phyloP scores from a whole-genome alignment of 2,113 vertebrate species.

The Azemiops feae region DNA sequence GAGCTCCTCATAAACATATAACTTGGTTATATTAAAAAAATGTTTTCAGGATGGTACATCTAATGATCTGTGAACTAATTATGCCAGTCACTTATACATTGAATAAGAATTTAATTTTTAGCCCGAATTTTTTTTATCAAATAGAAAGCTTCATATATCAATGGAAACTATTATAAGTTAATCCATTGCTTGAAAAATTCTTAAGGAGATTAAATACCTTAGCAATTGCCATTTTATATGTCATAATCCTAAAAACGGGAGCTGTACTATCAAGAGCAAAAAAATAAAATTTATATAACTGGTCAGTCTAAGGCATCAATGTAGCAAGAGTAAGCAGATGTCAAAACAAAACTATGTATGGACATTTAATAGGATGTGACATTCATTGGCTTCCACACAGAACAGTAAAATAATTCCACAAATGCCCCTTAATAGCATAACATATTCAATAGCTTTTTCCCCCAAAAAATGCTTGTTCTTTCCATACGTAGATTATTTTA shows the following conservation, averaged over 20 bases:
- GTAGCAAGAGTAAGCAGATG: not conserved
- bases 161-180: not conserved
- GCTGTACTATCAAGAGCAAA: not conserved
- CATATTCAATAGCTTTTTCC: not conserved
- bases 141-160: not conserved
- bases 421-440: accelerated
- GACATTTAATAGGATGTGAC: not conserved
- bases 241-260: not conserved
- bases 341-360: not conserved
- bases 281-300: not conserved
- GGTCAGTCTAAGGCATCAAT: not conserved
- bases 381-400: not conserved
- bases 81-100: not conserved
- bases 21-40: not conserved
- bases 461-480: not conserved
- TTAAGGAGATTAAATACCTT: not conserved
- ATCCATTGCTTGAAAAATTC: not conserved
- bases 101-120: not conserved
- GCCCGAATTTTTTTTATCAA: not conserved
- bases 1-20: not conserved
- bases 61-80: not conserved
- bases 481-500: not conserved
- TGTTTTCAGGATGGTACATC: not conserved
- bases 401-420: not conserved
- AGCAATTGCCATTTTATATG: not conserved